These are phyloP conservation scores for Gerris lacustris DNA, from an alignment of 2,888 invertebrate species.

Conservation along the genomic window DNA sequence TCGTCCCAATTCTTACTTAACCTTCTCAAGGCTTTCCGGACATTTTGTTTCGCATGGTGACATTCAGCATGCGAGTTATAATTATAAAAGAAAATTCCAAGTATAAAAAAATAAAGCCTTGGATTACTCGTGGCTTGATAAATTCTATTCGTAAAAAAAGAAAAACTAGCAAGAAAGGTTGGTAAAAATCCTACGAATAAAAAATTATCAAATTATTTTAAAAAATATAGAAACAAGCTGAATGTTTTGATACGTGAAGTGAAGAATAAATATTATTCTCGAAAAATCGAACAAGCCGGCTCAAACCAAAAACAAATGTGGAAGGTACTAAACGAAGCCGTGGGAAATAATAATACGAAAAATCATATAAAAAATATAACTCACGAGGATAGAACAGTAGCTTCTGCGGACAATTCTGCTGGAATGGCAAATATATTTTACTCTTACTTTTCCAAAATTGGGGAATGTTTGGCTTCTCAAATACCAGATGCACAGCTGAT, in stretches of 20 bases:
- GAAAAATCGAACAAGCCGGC: constrained; percentile 4
- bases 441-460: constrained; percentile 9
- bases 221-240: neutral
- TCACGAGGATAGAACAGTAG: constrained; percentile 1
- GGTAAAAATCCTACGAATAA: neutral
- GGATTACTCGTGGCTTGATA: neutral
- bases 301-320: constrained; percentile 6
- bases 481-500: neutral
- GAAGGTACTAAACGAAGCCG: constrained; percentile 11
- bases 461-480: neutral
- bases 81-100: neutral
- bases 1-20: no score
- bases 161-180: neutral
- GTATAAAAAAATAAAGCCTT: neutral
- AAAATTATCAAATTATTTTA: neutral
- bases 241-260: neutral
- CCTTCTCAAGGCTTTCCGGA: no score
- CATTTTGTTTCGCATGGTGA: no score
- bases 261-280: constrained; percentile 2
- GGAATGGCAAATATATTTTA: constrained; percentile 10
- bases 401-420: neutral
- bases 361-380: constrained; percentile 10
- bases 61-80: no score
- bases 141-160: neutral
- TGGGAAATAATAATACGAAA: constrained; percentile 5